Evolutionary conservation across 2,113 vertebrate species (phyloP), one percentile per base, ranked within the genome.

Genomic region (Noctilio leporinus): DNA sequence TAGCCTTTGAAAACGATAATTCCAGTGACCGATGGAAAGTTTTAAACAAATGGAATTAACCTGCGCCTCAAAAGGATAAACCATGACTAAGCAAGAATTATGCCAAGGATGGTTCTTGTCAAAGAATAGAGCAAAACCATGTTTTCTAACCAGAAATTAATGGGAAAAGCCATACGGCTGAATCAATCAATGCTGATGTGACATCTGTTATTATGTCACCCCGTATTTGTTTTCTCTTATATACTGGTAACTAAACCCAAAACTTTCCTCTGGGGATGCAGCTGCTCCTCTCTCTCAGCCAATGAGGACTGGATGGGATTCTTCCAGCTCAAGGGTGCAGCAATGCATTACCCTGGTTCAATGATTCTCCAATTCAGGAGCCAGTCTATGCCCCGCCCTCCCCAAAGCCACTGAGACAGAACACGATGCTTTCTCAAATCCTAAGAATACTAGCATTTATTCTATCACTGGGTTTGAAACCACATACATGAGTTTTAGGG

Each of bases 81-180:
- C 35, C 81, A 78, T 51, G 77, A 96, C 76, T 95, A 95, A 90
- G 85, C 67, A 92, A 93, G 65, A 62, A 90, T 95, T 65, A 45
- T 59, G 92, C 76, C 91, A 94, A 93, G 77, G 70, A 83, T 81
- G 30, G 57, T 33, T 94, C 43, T 75, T 51, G 92, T 47, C 80
- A 93, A 77, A 43, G 85, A 95, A 96, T 92, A 62, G 16, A 96
- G 88, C 59, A 87, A 96, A 82, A 65, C 93, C 72, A 92, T 69
- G 65, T 64, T 93, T 93, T 77, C 67, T 55, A 89, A 95, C 65
- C 76, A 90, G 92, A 90, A 95, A 96, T 89, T 93, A 95, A 96
- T 91, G 70, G 85, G 53, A n/a, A 86, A 76, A 96, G 76, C 90
- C 96, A 96, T 90, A 95, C 91, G 93, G 75, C 35, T 62, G 87